Evolutionary conservation across 2,797 vertebrate genomes (phyloP).

Genomic region (Epinephelus coioides): DNA sequence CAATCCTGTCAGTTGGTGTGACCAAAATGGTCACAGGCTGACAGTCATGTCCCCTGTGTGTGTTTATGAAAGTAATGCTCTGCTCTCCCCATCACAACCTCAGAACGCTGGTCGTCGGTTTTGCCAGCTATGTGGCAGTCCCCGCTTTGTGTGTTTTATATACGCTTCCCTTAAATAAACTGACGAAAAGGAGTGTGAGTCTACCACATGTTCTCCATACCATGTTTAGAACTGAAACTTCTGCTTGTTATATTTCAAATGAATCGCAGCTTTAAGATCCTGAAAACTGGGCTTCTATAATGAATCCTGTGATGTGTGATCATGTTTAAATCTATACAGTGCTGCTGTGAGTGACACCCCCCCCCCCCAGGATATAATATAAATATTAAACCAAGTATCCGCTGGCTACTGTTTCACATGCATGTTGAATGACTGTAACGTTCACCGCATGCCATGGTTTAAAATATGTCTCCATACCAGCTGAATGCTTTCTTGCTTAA

Average conservation of each 20-base stretch:
- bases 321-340: constrained; percentile 58
- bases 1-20: constrained; percentile 83
- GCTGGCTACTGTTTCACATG: constrained; percentile 65
- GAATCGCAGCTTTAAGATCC: constrained; percentile 51
- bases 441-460: constrained; percentile 37
- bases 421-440: constrained; percentile 34
- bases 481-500: neutral
- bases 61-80: constrained; percentile 82
- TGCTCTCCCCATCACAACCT: constrained; percentile 81
- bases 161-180: constrained; percentile 86
- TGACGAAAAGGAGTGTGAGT: constrained; percentile 71
- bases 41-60: constrained; percentile 80
- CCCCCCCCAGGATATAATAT: constrained; percentile 33
- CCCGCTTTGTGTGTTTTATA: constrained; percentile 81
- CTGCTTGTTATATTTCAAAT: constrained; percentile 60
- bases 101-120: constrained; percentile 81
- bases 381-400: constrained; percentile 65
- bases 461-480: constrained; percentile 37
- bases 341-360: constrained; percentile 30
- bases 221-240: constrained; percentile 67
- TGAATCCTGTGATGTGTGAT: constrained; percentile 50
- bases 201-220: constrained; percentile 77
- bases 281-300: constrained; percentile 58
- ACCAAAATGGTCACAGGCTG: constrained; percentile 85
- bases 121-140: constrained; percentile 79